Evolutionary conservation across 2,888 invertebrate species (phyloP).

Genomic region (Galerucella pusilla): DNA sequence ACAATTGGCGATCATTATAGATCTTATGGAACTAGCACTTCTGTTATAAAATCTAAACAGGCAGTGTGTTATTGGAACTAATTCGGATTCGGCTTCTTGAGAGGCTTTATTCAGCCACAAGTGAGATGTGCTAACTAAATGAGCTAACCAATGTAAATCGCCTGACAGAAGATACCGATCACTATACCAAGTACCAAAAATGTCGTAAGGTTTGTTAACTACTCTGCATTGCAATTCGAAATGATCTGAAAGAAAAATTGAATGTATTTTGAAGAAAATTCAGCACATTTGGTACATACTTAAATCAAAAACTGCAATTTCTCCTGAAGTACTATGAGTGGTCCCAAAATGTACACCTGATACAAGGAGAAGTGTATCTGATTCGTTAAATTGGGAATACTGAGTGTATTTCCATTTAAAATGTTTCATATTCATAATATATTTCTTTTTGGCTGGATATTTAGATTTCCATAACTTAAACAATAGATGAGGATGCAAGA

Average conservation of each 20-base stretch:
- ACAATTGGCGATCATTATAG: conserved; percentile 82
- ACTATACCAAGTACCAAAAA: conserved; percentile 91
- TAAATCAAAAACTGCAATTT: conserved; percentile 87
- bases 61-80: conserved; percentile 80
- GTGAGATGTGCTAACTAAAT: conserved; percentile 78
- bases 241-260: conserved; percentile 66
- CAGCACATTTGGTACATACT: conserved; percentile 48
- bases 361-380: conserved; percentile 82
- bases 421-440: conserved; percentile 80
- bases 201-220: conserved; percentile 86
- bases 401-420: conserved; percentile 90
- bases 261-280: background rate
- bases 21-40: conserved; percentile 80
- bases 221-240: conserved; percentile 77
- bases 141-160: conserved; percentile 82
- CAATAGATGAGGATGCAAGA: background rate
- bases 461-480: conserved; percentile 79
- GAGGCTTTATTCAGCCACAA: conserved; percentile 86
- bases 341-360: conserved; percentile 87
- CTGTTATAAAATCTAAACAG: conserved; percentile 79
- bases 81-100: conserved; percentile 82
- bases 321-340: conserved; percentile 82
- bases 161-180: conserved; percentile 84
- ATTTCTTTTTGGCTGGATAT: conserved; percentile 77
- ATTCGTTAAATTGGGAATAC: conserved; percentile 86